Evolutionary conservation across 2,888 invertebrate genomes (phyloP), one percentile per base, ranked within the genome.

Genomic region (Caenorhabditis drosophilae): DNA sequence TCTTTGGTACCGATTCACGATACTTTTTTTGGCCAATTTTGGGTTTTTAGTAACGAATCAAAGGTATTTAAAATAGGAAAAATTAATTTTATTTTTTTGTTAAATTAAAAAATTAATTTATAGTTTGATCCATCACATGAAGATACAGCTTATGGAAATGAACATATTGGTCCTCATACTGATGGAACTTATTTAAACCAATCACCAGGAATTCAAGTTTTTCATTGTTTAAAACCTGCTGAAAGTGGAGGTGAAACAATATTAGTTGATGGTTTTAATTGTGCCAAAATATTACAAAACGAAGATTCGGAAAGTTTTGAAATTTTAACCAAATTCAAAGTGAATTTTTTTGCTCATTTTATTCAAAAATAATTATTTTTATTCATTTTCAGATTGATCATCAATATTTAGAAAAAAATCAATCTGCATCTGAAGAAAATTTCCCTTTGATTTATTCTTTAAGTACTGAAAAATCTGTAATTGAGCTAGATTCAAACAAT

Each of bases 101-200:
- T 50, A 26, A n/a, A 27, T 23, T n/a, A 12, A 36, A 38, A 26
- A 36, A 6, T 27, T 9, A 9, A 20, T 16, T 40, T 63, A n/a
- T 40, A 66, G 61, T 58, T 66, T 36, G 64, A 68, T 3, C 87
- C 56, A 0, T 46, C 87, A 4, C 89, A 89, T 73, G 88, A 88
- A 0, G 92, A 92, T 77, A 89, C 90, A 0, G 90, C 91, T 0
- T 92, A 91, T 78, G 89, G 89, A 0, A 89, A 87, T 50, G 84
- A 88, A 2, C 87, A 87, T 16, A 85, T 92, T 0, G 89, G 89
- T 2, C 87, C 89, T 0, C 92, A 92, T 79, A 91, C 89, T 2
- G 92, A 92, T 80, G 90, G 89, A 53, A 91, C 90, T 0, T 92
- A 91, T 79, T 90, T 90, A 73, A 88, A 88, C 50, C 89, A 90